Evolutionary conservation across 2,113 vertebrate species (phyloP).

Genomic region (Cromileptes altivelis): DNA sequence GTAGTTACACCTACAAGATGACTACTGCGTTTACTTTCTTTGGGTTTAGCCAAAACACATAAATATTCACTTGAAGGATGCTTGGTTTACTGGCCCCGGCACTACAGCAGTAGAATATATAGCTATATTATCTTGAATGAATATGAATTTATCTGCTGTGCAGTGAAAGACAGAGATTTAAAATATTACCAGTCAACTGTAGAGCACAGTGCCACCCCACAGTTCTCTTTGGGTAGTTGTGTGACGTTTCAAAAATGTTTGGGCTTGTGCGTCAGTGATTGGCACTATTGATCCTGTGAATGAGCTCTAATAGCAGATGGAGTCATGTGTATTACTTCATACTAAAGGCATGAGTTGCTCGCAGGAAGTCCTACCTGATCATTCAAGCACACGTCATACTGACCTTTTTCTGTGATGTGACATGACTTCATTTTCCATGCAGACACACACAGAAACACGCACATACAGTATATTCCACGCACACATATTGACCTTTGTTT

Average conservation of each 20-base stretch:
- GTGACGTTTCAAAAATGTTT: background rate
- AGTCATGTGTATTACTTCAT: slow-evolving; percentile 33
- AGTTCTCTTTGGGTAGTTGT: background rate
- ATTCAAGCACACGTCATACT: slow-evolving; percentile 57
- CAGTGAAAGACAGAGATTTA: background rate
- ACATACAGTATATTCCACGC: background rate
- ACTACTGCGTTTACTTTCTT: slow-evolving; percentile 8
- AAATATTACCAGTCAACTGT: background rate
- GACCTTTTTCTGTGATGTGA: slow-evolving; percentile 74
- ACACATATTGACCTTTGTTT: slow-evolving; percentile 79
- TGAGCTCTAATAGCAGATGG: slow-evolving; percentile 21
- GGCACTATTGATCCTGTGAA: slow-evolving; percentile 45
- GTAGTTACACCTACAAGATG: slow-evolving; percentile 61
- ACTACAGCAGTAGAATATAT: background rate
- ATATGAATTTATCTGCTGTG: background rate
- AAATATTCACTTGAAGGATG: slow-evolving; percentile 3
- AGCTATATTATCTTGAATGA: slow-evolving; percentile 4
- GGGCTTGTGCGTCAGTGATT: background rate
- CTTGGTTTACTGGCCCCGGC: background rate
- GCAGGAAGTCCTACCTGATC: slow-evolving; percentile 47
- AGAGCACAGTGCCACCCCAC: background rate
- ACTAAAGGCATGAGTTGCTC: background rate
- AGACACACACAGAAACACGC: background rate
- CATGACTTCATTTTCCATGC: slow-evolving; percentile 56
- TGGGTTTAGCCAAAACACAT: background rate